Evolutionary conservation across 2,797 vertebrate genomes (phyloP).

Genomic region (Linurgus olivaceus): DNA sequence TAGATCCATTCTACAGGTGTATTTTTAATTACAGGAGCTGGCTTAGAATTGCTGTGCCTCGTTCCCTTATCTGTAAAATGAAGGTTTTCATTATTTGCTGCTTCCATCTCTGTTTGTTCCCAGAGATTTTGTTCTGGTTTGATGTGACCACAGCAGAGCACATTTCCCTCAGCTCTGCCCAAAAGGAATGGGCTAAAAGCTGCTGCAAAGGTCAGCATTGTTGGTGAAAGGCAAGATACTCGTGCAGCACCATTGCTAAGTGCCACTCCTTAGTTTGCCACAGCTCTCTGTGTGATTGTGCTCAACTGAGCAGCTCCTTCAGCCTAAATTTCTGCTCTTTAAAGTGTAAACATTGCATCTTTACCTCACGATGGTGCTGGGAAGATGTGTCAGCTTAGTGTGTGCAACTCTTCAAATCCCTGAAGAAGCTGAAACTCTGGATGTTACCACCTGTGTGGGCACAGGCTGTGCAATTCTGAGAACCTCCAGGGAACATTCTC

Average conservation of each 20-base stretch:
- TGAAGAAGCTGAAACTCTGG: background rate
- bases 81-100: background rate
- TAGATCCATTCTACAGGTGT: background rate
- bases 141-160: background rate
- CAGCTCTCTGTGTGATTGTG: background rate
- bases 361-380: background rate
- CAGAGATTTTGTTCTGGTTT: background rate
- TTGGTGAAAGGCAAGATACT: background rate
- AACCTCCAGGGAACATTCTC: background rate
- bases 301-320: background rate
- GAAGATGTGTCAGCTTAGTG: background rate
- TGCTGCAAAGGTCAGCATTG: background rate
- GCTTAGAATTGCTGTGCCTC: background rate
- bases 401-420: background rate
- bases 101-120: background rate
- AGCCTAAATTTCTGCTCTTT: background rate
- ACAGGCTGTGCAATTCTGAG: background rate
- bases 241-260: rapidly evolving
- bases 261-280: background rate
- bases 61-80: background rate
- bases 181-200: background rate
- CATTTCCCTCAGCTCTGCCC: background rate
- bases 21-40: background rate
- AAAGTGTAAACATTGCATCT: background rate
- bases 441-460: no score